Evolutionary conservation across 2,888 invertebrate species (phyloP).

Genomic region (Biston betularia): DNA sequence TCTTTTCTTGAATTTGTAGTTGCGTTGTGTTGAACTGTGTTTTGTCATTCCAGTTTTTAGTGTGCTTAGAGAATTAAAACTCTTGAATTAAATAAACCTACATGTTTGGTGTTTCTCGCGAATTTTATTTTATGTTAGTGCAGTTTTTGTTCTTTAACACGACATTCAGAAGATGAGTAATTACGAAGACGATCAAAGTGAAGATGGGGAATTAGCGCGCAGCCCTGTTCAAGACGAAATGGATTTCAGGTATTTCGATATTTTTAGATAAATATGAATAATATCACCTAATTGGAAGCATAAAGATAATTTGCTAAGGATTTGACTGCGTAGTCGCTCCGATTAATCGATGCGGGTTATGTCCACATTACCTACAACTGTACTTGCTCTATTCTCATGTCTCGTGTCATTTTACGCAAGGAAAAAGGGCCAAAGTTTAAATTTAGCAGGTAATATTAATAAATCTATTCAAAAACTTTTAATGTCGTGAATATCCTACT

Average conservation of each 20-base stretch:
- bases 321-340: neutral
- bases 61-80: conserved; percentile 12
- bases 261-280: too few relatives aligned
- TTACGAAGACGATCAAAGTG: conserved; percentile 91
- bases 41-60: conserved; percentile 26
- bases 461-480: too few relatives aligned
- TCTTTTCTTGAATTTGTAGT: conserved; percentile 29
- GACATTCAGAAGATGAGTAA: conserved; percentile 70
- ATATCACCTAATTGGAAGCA: too few relatives aligned
- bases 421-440: neutral
- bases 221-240: conserved; percentile 89
- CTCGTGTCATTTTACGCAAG: neutral
- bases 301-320: neutral
- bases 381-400: neutral
- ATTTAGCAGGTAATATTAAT: too few relatives aligned
- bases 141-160: conserved; percentile 30
- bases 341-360: conserved; percentile 1
- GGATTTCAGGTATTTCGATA: conserved; percentile 75
- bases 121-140: conserved; percentile 38
- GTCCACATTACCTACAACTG: neutral
- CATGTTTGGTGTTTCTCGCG: conserved; percentile 25
- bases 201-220: conserved; percentile 93
- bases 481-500: too few relatives aligned
- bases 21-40: conserved; percentile 15
- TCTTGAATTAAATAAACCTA: conserved; percentile 15